These are phyloP conservation scores for Bombus pyrosoma DNA, from an alignment of 1,140 invertebrate species.

Conservation along the genomic window DNA sequence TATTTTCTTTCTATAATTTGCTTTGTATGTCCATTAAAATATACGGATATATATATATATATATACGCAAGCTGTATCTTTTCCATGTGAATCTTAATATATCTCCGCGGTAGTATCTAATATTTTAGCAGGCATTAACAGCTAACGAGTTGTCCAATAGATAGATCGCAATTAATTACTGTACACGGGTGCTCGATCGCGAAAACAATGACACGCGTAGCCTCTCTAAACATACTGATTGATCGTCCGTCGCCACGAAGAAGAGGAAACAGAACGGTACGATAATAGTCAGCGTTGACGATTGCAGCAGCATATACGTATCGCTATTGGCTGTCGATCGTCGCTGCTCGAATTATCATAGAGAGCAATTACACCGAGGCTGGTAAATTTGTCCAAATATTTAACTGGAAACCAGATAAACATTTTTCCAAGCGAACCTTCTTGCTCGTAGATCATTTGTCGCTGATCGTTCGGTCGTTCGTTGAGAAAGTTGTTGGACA, in stretches of 20 bases:
- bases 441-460: neutral
- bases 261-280: slow-evolving; percentile 8
- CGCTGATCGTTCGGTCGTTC: neutral
- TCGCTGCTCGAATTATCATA: neutral
- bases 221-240: slow-evolving; percentile 15
- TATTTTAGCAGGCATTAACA: no score
- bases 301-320: neutral
- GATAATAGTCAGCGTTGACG: slow-evolving; percentile 4
- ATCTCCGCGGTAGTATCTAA: no score
- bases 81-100: no score
- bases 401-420: neutral
- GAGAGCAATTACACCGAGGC: no score
- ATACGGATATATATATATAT: no score
- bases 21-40: no score
- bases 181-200: slow-evolving; percentile 8
- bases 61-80: no score
- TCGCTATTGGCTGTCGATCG: slow-evolving; percentile 8
- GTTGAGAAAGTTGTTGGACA: neutral
- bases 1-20: no score
- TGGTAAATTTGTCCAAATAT: neutral
- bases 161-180: slow-evolving; percentile 14
- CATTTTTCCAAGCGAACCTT: neutral
- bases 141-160: neutral
- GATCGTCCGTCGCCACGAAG: slow-evolving; percentile 1
- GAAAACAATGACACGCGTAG: neutral